Base-by-base conservation (phyloP, 1,140 invertebrate species). In the Micrasema longulum region DNA sequence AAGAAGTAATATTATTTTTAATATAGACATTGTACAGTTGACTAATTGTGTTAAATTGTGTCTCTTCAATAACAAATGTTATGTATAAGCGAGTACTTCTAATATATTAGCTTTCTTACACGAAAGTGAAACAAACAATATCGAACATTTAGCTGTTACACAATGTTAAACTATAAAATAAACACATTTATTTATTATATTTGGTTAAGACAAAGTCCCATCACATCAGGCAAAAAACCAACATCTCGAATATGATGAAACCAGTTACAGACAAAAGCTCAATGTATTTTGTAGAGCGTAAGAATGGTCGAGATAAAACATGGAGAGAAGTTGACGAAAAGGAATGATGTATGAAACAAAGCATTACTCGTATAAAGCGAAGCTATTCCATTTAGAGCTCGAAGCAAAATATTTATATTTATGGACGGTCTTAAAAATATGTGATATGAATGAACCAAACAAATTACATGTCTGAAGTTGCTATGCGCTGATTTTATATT, bases 391-490 rank as follows among this genome's bases (percentile, higher is more conserved):
- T 53, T 53, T n/a, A 6, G 52, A 35, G 52, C 52, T 7, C 22
- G 22, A 63, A 63, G 60, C 38, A 63, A 63, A 63, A 48, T 31
- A 63, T 62, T 18, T 10, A 62, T n/a, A n/a, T n/a, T n/a, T n/a
- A n/a, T n/a, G n/a, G n/a, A 31, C 7, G 26, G 7, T 31, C 26
- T 31, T 31, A 31, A 31, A 31, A 4, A 31, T 31, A n/a, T 31
- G 7, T 31, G 7, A 2, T 4, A 31, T 31, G 26, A 31, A 2
- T 31, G 2, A 4, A 31, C 26, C 2, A 31, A 31, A 31, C 7
- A 2, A 31, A 31, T 2, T 31, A 31, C 3, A 31, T 31, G 7
- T 31, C 26, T 31, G 26, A 31, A 31, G 26, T 31, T 2, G 7
- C 26, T 31, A 31, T 4, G 7, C 7, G 7, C 26, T 31, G 26